Percentiles rank a stretch among this genome's conserved stretches.
Conservation (phyloP, 2,113 vertebrate species). For the Tylochromis polylepis region DNA sequence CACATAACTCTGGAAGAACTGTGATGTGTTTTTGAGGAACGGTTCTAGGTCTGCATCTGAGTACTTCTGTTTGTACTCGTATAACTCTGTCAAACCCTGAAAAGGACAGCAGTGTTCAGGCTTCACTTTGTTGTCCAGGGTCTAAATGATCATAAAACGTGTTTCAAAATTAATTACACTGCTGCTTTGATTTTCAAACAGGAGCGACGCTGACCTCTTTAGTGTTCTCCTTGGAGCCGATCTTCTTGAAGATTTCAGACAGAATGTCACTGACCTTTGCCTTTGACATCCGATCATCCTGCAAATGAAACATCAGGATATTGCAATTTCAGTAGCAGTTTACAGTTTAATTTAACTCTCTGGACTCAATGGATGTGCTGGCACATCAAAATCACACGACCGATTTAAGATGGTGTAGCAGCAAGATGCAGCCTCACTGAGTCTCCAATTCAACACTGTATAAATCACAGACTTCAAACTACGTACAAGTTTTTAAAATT, state of each 20-base stretch:
- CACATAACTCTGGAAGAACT: conserved; percentile 98
- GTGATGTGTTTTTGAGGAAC: conserved; percentile 93
- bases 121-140: background rate
- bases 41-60: conserved; percentile 94
- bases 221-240: conserved; percentile 98
- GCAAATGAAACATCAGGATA: background rate
- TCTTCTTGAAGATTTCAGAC: conserved; percentile 99
- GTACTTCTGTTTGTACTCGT: conserved; percentile 97
- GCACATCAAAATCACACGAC: no score
- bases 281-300: conserved; percentile 95
- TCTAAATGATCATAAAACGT: background rate
- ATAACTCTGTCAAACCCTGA: conserved; percentile 93
- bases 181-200: background rate
- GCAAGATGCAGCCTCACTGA: no score
- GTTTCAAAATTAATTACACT: background rate
- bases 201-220: conserved; percentile 78
- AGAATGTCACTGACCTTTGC: conserved; percentile 95
- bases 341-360: background rate
- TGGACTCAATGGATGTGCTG: background rate
- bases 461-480: no score
- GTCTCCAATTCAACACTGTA: no score
- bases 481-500: no score
- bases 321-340: background rate
- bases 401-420: no score
- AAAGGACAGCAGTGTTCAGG: background rate